Evolutionary conservation across 2,888 invertebrate species (phyloP), one percentile per base, ranked within the genome.

Genomic region (Trachelus troglodyta): DNA sequence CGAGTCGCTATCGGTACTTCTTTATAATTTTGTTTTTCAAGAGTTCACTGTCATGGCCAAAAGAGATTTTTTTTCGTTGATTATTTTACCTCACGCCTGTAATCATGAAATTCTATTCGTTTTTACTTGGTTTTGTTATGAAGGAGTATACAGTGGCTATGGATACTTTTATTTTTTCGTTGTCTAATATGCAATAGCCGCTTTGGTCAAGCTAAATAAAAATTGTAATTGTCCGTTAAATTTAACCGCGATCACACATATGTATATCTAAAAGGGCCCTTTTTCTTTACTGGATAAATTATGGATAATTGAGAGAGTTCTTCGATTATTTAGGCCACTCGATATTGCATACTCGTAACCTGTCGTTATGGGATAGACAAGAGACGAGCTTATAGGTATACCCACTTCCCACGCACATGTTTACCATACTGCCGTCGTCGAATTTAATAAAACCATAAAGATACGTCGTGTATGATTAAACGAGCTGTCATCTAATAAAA

Each of bases 391-490:
- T 56, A 15, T 56, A 56, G 56, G 23, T 56, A 23, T 23, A 56
- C 56, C 71, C 9, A 34, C 71, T 71, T 71, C 71, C 71, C 71
- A 71, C 71, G 71, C 71, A 23, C 23, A 4, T 71, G 31, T 31
- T 71, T 71, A 71, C 31, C 71, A 71, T 71, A 71, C 71, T 71
- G 71, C 31, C 71, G 31, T 71, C 71, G 34, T 71, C 12, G 69
- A 71, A 71, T 71, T 71, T 35, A 74, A 33, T 37, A 35, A 74
- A 74, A 74, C 34, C 37, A 37, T 37, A 37, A 34, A 74, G 37
- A 74, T 35, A 74, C 74, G 74, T 74, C 74, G 35, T 74, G 34
- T 74, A 74, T 74, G 74, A 74, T 74, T 74, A 74, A 74, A 74
- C 35, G 74, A 74, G n/a, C 74, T 35, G 74, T 74, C 74, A 35